phyloP scores from a whole-genome alignment of 2,113 vertebrate species.

The Callaeas wilsoni region DNA sequence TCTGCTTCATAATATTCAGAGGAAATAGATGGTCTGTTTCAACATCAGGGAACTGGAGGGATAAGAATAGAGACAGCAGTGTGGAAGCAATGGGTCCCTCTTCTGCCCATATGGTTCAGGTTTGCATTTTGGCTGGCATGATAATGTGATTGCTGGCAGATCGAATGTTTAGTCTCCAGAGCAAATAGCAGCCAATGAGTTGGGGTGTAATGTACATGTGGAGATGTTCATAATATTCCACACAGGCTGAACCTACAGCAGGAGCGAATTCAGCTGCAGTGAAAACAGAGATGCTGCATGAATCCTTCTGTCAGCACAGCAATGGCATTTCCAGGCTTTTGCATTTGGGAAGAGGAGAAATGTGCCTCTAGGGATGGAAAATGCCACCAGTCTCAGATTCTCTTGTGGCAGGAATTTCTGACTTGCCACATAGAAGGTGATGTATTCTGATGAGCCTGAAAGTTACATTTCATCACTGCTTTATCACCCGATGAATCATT shows the following conservation, averaged over 20 bases:
- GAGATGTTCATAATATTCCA: slow-evolving; percentile 66
- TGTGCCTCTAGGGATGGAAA: slow-evolving; percentile 41
- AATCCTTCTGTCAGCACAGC: slow-evolving; percentile 67
- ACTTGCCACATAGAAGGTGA: slow-evolving; percentile 39
- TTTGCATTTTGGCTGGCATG: slow-evolving; percentile 75
- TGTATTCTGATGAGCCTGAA: slow-evolving; percentile 58
- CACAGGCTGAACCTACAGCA: slow-evolving; percentile 63
- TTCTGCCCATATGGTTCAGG: slow-evolving; percentile 75
- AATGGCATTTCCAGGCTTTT: slow-evolving; percentile 56
- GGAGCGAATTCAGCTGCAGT: slow-evolving; percentile 56
- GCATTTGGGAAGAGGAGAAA: slow-evolving; percentile 37
- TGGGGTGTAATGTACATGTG: slow-evolving; percentile 68
- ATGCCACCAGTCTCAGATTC: neutral
- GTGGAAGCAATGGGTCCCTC: slow-evolving; percentile 63
- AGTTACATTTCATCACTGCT: slow-evolving; percentile 61
- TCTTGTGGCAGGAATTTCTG: slow-evolving; percentile 45
- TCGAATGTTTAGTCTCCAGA: slow-evolving; percentile 71
- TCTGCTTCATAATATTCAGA: neutral
- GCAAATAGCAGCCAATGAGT: slow-evolving; percentile 72
- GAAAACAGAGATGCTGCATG: slow-evolving; percentile 66
- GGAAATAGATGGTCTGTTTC: slow-evolving; percentile 60
- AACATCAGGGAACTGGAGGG: slow-evolving; percentile 16
- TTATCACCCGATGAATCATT: slow-evolving; percentile 61
- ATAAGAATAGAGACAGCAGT: slow-evolving; percentile 36
- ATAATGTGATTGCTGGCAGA: slow-evolving; percentile 74